Base-by-base conservation (phyloP, 2,113 vertebrate genomes). In the Ammodytes dubius region DNA sequence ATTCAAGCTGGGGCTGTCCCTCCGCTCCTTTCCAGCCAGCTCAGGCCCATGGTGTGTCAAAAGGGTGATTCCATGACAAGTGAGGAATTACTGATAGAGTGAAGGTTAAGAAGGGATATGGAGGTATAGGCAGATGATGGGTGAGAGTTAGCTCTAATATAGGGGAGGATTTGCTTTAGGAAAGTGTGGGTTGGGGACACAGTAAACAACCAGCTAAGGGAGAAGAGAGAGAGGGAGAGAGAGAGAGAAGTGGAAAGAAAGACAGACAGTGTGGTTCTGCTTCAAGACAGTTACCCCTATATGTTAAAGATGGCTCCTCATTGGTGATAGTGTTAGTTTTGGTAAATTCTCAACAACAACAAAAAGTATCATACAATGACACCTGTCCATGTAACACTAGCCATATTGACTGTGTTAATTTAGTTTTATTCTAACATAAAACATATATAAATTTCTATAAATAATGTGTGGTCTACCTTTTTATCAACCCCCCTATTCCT, bases 1-100 rank as follows among this genome's bases (percentile, higher is more conserved):
- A 92, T 92, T 92, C 65, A 88, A 85, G 70, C 70, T 50, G 59
- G 74, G 77, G 70, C 77, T 53, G 39, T 82, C 84, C 75, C 74
- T 84, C 56, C 14, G 50, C 27, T 75, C 54, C 67, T 73, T 65
- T 67, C 49, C 42, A 47, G 19, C 56, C 58, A 53, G 58, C 78
- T 79, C 63, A 68, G 47, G 63, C 72, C 74, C 50, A 50, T 45
- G 35, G 53, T 40, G 66, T 82, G 87, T 87, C 87, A 86, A 73
- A 79, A 75, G 59, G 82, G 72, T 86, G 81, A 88, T 70, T 85
- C 70, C 70, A 49, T 73, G 83, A 74, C 73, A 84, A 79, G 83
- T 75, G 79, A 82, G 57, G 70, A 59, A 69, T 73, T 58, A 71
- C 59, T 64, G 73, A 74, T 57, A 45, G 68, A 81, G 75, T 37